Evolutionary conservation across 2,797 vertebrate genomes (phyloP).

Genomic region (Rachycentron canadum): DNA sequence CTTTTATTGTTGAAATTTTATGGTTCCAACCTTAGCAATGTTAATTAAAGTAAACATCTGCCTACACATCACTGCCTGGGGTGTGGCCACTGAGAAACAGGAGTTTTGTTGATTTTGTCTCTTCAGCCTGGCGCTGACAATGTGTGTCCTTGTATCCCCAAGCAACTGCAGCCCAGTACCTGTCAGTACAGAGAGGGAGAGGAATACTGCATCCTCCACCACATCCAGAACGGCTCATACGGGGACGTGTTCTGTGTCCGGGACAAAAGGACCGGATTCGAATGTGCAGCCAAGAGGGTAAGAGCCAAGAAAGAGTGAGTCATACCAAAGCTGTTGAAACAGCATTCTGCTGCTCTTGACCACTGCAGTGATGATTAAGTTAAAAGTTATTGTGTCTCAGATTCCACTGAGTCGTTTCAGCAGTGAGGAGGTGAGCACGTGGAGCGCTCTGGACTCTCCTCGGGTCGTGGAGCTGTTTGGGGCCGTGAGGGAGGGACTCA

Average conservation of each 20-base stretch:
- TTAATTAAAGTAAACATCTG: too few species aligned
- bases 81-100: neutral
- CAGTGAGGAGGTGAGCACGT: constrained; percentile 91
- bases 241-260: constrained; percentile 93
- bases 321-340: neutral
- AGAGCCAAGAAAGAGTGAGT: constrained; percentile 44
- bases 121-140: neutral
- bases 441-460: constrained; percentile 87
- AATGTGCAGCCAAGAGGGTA: constrained; percentile 96
- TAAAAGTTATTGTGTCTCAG: constrained; percentile 71
- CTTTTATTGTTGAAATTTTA: too few species aligned
- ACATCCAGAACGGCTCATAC: constrained; percentile 93
- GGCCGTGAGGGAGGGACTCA: constrained; percentile 91
- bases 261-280: constrained; percentile 91
- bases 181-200: constrained; percentile 90
- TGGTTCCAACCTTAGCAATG: too few species aligned
- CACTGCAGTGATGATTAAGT: neutral
- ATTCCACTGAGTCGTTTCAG: constrained; percentile 90
- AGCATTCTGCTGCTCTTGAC: neutral
- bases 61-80: too few species aligned
- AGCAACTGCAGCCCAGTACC: constrained; percentile 89
- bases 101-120: neutral
- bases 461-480: constrained; percentile 92
- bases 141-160: neutral
- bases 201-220: constrained; percentile 88